Conservation (phyloP, 2,888 invertebrate genomes). For the Stenchaetothrips biformis region DNA sequence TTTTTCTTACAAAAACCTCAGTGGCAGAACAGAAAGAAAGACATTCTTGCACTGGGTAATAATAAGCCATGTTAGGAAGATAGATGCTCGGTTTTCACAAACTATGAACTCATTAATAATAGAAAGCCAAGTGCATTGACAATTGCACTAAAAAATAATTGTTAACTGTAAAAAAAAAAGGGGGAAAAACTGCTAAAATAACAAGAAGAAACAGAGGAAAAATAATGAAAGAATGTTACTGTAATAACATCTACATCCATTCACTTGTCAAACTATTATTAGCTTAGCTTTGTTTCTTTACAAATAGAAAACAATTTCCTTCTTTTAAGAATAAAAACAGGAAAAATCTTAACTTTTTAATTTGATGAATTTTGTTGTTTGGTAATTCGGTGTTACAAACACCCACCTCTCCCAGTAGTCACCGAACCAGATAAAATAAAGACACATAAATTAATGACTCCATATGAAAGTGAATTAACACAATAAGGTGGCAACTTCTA, state of each 20-base stretch:
- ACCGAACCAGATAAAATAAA: not conserved
- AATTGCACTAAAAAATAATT: not conserved
- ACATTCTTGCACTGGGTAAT: constrained; percentile 1
- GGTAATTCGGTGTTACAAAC: not conserved
- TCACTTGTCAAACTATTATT: constrained; percentile 16
- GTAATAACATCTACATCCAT: not conserved
- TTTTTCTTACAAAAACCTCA: constrained; percentile 21
- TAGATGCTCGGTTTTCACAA: constrained; percentile 15
- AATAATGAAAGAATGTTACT: not conserved
- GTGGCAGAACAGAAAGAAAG: not conserved
- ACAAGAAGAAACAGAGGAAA: not conserved
- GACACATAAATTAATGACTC: not conserved
- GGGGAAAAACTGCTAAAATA: not conserved
- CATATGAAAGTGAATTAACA: constrained; percentile 14
- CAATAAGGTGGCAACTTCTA: constrained; percentile 7
- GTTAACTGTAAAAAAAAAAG: not conserved
- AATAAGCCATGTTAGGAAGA: constrained; percentile 23
- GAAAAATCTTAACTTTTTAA: not conserved
- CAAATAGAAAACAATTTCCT: constrained; percentile 17
- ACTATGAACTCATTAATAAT: not conserved
- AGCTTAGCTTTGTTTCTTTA: constrained; percentile 25
- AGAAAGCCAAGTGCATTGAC: constrained; percentile 18
- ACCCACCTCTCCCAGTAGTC: constrained; percentile 1
- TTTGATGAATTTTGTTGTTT: not conserved
- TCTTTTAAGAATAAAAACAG: constrained; percentile 9